Conservation (phyloP, 2,888 invertebrate species). For the Melanchra persicariae region DNA sequence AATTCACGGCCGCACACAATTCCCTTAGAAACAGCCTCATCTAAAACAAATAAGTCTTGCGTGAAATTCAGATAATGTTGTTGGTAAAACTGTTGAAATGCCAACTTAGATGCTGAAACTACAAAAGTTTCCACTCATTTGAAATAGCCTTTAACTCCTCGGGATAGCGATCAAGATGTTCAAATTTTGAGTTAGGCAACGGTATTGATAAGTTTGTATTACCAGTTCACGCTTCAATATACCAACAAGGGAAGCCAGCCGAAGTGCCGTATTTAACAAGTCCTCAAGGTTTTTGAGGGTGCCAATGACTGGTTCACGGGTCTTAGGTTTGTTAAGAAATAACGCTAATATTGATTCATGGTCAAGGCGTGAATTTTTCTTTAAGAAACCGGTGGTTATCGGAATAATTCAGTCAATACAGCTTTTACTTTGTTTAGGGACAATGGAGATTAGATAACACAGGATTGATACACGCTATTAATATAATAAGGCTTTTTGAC, state of each 20-base stretch:
- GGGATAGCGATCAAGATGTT: conserved; percentile 28
- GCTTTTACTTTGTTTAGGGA: conserved; percentile 52
- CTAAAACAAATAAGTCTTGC: conserved; percentile 87
- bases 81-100: conserved; percentile 74
- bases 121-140: background rate
- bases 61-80: conserved; percentile 84
- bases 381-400: conserved; percentile 68
- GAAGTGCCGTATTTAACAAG: conserved; percentile 82
- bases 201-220: conserved; percentile 36
- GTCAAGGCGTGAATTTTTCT: conserved; percentile 75
- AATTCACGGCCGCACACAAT: conserved; percentile 81
- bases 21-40: conserved; percentile 77
- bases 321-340: conserved; percentile 70
- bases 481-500: conserved; percentile 30
- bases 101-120: conserved; percentile 32
- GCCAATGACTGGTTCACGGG: conserved; percentile 79
- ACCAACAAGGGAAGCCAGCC: conserved; percentile 73
- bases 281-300: conserved; percentile 67
- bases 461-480: conserved; percentile 26
- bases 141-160: conserved; percentile 35
- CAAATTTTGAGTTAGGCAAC: background rate
- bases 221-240: conserved; percentile 80
- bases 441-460: conserved; percentile 46
- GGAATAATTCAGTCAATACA: conserved; percentile 62
- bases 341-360: conserved; percentile 73